These are phyloP conservation scores for Geopemphigus sp. DNA, from an alignment of 1,140 invertebrate species.

Conservation along the genomic window DNA sequence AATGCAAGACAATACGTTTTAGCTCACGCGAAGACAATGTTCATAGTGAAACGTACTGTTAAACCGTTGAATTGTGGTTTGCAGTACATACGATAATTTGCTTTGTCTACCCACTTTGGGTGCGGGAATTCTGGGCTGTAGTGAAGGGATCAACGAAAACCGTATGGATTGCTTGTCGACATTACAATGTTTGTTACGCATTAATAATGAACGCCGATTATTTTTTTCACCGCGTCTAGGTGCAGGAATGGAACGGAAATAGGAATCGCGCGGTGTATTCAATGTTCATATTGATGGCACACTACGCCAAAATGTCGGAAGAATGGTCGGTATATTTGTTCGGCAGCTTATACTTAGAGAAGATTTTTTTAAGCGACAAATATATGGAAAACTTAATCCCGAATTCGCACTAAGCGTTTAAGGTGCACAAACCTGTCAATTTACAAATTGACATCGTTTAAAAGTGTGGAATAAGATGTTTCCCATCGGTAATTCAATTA, in stretches of 20 bases:
- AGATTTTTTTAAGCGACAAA: slow-evolving; percentile 1
- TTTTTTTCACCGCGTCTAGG: slow-evolving; percentile 17
- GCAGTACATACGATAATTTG: too few species aligned
- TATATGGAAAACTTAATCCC: slow-evolving; percentile 11
- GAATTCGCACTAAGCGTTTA: neutral
- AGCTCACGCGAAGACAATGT: too few species aligned
- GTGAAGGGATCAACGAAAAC: neutral
- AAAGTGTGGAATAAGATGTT: too few species aligned
- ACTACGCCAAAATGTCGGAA: slow-evolving; percentile 11
- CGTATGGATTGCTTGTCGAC: neutral
- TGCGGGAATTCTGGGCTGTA: neutral
- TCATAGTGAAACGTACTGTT: too few species aligned
- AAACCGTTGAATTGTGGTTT: too few species aligned
- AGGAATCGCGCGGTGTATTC: neutral
- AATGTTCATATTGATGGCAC: slow-evolving; percentile 17
- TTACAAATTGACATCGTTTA: neutral
- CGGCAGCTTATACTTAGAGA: slow-evolving; percentile 16
- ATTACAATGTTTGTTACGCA: neutral
- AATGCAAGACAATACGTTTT: too few species aligned
- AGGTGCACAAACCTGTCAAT: neutral
- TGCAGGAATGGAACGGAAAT: slow-evolving; percentile 9
- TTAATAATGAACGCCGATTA: neutral
- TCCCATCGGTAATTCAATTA: too few species aligned
- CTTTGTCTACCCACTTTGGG: too few species aligned
- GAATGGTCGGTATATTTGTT: slow-evolving; percentile 19